Conservation (phyloP, 1,140 invertebrate genomes). For the Ericerus pela region DNA sequence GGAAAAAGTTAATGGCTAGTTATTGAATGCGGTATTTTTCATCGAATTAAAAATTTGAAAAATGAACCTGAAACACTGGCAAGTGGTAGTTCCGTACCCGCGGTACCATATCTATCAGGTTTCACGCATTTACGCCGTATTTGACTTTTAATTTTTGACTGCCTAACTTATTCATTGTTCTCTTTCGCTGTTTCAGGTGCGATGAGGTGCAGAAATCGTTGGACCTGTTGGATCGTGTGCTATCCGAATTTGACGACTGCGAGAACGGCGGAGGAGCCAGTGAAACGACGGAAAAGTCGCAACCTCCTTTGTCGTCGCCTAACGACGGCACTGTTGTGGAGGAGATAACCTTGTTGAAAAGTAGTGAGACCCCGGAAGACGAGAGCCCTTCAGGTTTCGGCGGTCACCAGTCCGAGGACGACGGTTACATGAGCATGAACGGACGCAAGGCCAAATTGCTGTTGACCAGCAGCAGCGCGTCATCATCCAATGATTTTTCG, state of each 20-base stretch:
- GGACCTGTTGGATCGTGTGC: slow-evolving; percentile 67
- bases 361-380: slow-evolving; percentile 40
- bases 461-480: slow-evolving; percentile 17
- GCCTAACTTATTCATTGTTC: too few species aligned
- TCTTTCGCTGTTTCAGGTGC: slow-evolving; percentile 50
- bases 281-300: slow-evolving; percentile 24
- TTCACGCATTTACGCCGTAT: too few species aligned
- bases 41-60: too few species aligned
- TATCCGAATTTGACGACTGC: slow-evolving; percentile 73
- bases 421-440: slow-evolving; percentile 81
- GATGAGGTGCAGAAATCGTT: slow-evolving; percentile 68
- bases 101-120: too few species aligned
- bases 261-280: too few species aligned
- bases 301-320: too few species aligned
- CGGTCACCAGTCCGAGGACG: slow-evolving; percentile 68
- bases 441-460: slow-evolving; percentile 40
- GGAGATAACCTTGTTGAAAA: slow-evolving; percentile 1
- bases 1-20: too few species aligned
- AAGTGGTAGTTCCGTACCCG: too few species aligned
- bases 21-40: too few species aligned
- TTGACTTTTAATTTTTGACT: too few species aligned
- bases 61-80: too few species aligned
- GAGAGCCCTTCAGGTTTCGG: slow-evolving; percentile 47
- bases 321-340: not conserved
- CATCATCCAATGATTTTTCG: not conserved